phyloP scores from a whole-genome alignment of 2,113 vertebrate genomes.

The Poeciliopsis prolifica region DNA sequence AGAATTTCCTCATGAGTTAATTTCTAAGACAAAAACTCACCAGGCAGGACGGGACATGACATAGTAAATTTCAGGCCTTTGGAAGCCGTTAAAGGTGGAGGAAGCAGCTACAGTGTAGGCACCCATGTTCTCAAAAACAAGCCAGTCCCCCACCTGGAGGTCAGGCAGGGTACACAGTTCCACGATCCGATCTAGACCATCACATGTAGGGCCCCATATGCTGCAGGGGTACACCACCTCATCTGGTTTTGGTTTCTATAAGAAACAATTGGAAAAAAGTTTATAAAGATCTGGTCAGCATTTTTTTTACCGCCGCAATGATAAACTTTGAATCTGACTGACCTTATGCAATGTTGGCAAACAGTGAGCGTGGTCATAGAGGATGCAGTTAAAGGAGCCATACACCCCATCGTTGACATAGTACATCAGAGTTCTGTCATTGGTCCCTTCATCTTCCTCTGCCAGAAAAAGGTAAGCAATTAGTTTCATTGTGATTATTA shows the following conservation, averaged over 20 bases:
- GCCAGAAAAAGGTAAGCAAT: neutral
- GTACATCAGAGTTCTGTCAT: conserved; percentile 92
- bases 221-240: conserved; percentile 90
- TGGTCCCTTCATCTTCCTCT: conserved; percentile 90
- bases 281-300: neutral
- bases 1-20: neutral
- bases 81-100: conserved; percentile 98
- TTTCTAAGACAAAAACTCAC: conserved; percentile 76
- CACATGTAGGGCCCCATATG: conserved; percentile 97
- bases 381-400: conserved; percentile 97
- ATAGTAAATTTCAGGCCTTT: conserved; percentile 90
- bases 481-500: neutral
- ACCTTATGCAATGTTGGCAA: conserved; percentile 91
- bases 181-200: conserved; percentile 93
- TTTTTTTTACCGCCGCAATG: neutral
- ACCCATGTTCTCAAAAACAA: conserved; percentile 98
- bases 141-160: conserved; percentile 93
- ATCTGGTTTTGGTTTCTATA: conserved; percentile 89
- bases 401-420: conserved; percentile 98
- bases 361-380: conserved; percentile 95
- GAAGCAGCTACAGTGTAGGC: conserved; percentile 95
- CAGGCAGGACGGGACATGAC: conserved; percentile 90
- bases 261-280: neutral
- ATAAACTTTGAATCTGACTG: neutral
- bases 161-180: conserved; percentile 90